These are phyloP conservation scores for Nemapogon koenigi DNA, from an alignment of 2,888 invertebrate species.

Conservation along the genomic window DNA sequence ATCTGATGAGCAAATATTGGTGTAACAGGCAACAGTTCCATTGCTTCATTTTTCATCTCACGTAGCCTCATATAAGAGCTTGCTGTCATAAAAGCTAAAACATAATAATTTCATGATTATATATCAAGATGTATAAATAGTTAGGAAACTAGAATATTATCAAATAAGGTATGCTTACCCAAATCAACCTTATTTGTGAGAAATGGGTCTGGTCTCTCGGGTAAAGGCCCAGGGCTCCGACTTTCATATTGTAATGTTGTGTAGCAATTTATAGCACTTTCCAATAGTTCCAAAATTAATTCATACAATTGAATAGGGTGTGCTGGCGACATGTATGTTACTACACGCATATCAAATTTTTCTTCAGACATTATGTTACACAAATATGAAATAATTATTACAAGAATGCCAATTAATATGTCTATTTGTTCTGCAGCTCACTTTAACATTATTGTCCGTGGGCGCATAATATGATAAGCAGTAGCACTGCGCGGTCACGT, in stretches of 20 bases:
- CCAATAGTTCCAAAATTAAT: conserved; percentile 59
- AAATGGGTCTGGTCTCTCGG: conserved; percentile 63
- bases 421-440: too few relatives aligned
- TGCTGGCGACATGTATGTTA: conserved; percentile 69
- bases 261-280: conserved; percentile 50
- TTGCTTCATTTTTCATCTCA: conserved; percentile 32
- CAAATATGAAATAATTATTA: too few relatives aligned
- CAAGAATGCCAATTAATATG: too few relatives aligned
- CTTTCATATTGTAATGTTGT: conserved; percentile 66
- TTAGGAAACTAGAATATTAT: conserved; percentile 4
- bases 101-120: conserved; percentile 4
- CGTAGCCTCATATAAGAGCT: conserved; percentile 58
- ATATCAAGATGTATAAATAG: not conserved
- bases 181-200: conserved; percentile 56
- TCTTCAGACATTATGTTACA: conserved; percentile 39
- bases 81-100: conserved; percentile 66
- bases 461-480: too few relatives aligned
- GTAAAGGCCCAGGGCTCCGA: conserved; percentile 54
- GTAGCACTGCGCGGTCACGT: too few relatives aligned
- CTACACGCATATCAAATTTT: conserved; percentile 51
- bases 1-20: conserved; percentile 65
- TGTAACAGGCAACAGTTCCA: conserved; percentile 63
- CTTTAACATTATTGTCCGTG: too few relatives aligned
- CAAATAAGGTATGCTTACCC: conserved; percentile 38
- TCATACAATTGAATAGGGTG: conserved; percentile 68